Base-by-base conservation (phyloP, 2,113 vertebrate genomes). In the Diglossa brunneiventris region DNA sequence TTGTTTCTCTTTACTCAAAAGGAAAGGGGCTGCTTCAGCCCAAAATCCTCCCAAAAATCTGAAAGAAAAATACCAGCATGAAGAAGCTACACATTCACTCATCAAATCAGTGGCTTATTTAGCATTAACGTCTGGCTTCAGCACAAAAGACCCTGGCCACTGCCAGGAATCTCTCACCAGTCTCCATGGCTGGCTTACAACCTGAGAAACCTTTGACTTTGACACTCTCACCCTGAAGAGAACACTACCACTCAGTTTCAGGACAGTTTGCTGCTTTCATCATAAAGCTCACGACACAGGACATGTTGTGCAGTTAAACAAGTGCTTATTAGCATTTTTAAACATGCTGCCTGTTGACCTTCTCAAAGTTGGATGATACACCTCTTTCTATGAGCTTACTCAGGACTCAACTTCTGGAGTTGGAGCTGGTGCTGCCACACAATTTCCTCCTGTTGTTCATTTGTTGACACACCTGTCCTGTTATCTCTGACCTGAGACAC, bases 221-320 rank as follows among this genome's bases (percentile, higher is more conserved):
- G 30, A 62, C 19, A 28, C 44, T 46, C 50, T 61, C 39, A 62
- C 24, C 33, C 46, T 46, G 17, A 74, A 67, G 53, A 87, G 33
- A 24, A 44, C 35, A 42, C 20, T 23, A 66, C 6, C 72, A 70
- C 66, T 58, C 66, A 63, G 24, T 35, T 86, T 56, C 76, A 92
- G 75, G 83, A 86, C 18, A 83, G 44, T 76, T 89, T 78, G 69
- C 37, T 49, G n/a, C 37, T 80, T 88, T 73, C 88, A 73, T n/a
- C 73, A 39, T 13, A 47, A 81, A 1, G 3, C 26, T 52, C 11
- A 24, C 1, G 4, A 52, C 2, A 1, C 49, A 91, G 33, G 3
- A 5, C 30, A 75, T 0, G 0, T 3, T 42, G 10, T 53, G 23
- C 47, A 70, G 46, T 76, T 68, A 56, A 58, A 52, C 73, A 78